Evolutionary conservation across 1,140 invertebrate genomes (phyloP).

Genomic region (Oryctes rhinoceros): DNA sequence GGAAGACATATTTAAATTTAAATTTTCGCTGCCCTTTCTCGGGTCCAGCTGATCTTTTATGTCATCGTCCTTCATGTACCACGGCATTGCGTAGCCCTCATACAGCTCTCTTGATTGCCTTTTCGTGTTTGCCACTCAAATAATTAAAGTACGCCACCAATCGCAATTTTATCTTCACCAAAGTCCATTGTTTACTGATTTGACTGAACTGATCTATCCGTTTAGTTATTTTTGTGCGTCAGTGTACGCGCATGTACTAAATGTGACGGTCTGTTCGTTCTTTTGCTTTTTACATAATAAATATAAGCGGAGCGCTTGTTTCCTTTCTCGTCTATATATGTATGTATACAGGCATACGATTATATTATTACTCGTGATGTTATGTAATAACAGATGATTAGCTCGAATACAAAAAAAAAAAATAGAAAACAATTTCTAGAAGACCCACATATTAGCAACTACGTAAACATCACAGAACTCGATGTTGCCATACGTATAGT

Average conservation of each 20-base stretch:
- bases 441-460: slow-evolving; percentile 4
- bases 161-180: too few species aligned
- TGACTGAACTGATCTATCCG: too few species aligned
- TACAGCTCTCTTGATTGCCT: too few species aligned
- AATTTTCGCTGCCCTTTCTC: too few species aligned
- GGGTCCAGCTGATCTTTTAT: too few species aligned
- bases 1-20: too few species aligned
- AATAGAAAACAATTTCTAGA: slow-evolving; percentile 12
- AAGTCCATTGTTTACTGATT: too few species aligned
- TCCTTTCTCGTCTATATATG: neutral
- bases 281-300: neutral
- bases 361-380: slow-evolving; percentile 1
- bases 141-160: too few species aligned
- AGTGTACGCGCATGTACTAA: neutral
- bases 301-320: neutral
- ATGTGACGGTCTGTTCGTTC: slow-evolving; percentile 4
- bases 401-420: neutral
- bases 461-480: neutral
- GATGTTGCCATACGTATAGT: neutral
- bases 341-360: neutral
- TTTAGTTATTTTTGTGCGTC: neutral
- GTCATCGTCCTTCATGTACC: too few species aligned
- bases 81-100: too few species aligned
- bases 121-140: too few species aligned
- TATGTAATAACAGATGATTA: slow-evolving; percentile 11